These are phyloP conservation scores for Rhyzopertha dominica DNA, from an alignment of 1,140 invertebrate species.

Conservation along the genomic window DNA sequence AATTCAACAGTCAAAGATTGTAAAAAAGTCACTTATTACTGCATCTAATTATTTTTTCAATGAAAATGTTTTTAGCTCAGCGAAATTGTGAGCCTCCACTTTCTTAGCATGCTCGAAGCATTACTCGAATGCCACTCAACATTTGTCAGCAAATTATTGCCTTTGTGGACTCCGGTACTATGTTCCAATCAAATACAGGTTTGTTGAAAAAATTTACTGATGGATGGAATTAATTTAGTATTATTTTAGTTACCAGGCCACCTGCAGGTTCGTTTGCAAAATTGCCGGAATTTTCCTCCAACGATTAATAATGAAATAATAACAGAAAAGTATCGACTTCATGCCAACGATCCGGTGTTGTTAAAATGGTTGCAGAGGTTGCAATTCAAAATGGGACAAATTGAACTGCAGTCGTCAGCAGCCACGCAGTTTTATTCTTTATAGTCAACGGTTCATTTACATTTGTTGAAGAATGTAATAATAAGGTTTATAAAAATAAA, in stretches of 20 bases:
- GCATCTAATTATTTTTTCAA: conserved; percentile 19
- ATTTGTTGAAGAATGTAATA: too few species aligned
- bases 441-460: too few species aligned
- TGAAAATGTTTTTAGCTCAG: conserved; percentile 64
- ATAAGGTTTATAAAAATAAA: too few species aligned
- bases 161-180: conserved; percentile 86
- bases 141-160: conserved; percentile 78
- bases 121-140: conserved; percentile 93
- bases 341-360: conserved; percentile 51
- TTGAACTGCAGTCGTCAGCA: conserved; percentile 92
- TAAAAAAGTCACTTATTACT: conserved; percentile 47
- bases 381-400: conserved; percentile 97
- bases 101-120: conserved; percentile 91
- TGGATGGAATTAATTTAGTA: conserved; percentile 6
- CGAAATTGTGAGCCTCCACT: conserved; percentile 97
- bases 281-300: conserved; percentile 74
- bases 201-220: conserved; percentile 34
- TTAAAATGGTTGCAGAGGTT: conserved; percentile 87
- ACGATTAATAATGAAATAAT: conserved; percentile 42
- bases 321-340: conserved; percentile 37
- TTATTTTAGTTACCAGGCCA: conserved; percentile 80
- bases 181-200: conserved; percentile 83
- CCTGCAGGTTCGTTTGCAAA: conserved; percentile 82
- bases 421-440: conserved; percentile 83
- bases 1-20: conserved; percentile 87